Conservation (phyloP, 2,797 vertebrate genomes). For the Oreonectes daqikongensis region DNA sequence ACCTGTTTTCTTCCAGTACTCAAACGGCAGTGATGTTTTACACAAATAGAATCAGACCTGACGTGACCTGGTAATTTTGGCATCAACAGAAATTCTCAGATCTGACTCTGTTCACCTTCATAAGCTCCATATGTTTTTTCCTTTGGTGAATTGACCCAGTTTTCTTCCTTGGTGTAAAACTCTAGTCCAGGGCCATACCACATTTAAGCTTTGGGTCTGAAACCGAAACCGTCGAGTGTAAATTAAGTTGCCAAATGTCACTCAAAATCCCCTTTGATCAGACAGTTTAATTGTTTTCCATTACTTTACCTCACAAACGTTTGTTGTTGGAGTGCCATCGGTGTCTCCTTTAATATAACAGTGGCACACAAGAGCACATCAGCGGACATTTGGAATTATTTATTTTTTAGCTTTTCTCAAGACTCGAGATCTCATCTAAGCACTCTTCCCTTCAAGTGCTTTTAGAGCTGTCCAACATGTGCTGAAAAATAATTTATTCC, state of each 20-base stretch:
- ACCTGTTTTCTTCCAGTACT: not conserved
- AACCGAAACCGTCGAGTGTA: conserved; percentile 50
- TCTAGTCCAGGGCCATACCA: conserved; percentile 48
- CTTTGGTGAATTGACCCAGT: conserved; percentile 1
- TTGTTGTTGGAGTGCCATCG: conserved; percentile 59
- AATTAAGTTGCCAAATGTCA: conserved; percentile 64
- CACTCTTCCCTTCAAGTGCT: conserved; percentile 22
- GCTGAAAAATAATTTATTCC: not conserved
- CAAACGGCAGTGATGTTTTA: not conserved
- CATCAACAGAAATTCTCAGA: not conserved
- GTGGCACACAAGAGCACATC: conserved; percentile 7
- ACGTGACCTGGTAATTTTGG: not conserved
- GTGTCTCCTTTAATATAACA: conserved; percentile 65
- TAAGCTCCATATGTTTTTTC: conserved; percentile 34
- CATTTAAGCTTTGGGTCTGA: conserved; percentile 52
- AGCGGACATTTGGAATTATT: conserved; percentile 49
- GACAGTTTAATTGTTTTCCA: conserved; percentile 53
- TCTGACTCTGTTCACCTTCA: conserved; percentile 19
- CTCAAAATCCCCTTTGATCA: conserved; percentile 66
- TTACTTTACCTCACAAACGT: conserved; percentile 61
- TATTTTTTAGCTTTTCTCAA: conserved; percentile 31
- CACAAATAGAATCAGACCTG: not conserved
- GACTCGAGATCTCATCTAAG: conserved; percentile 25
- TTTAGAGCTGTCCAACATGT: not conserved
- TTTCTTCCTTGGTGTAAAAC: conserved; percentile 24